A percentile compares a stretch with the other conserved stretches of the same genome.
Evolutionary conservation across 2,113 vertebrate genomes (phyloP).

Genomic region (Gila orcuttii): DNA sequence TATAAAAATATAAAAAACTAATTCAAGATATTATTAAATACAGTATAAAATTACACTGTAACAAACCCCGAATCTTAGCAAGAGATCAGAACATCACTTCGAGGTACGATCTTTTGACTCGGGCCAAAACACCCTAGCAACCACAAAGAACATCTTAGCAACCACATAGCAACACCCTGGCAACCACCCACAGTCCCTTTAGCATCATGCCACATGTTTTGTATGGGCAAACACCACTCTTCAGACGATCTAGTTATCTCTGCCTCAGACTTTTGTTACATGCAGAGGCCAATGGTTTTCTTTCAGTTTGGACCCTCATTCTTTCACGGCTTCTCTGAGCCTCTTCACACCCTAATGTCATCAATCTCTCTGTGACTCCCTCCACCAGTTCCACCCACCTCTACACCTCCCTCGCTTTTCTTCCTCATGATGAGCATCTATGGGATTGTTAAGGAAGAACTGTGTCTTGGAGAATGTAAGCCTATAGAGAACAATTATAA

Average conservation of each 20-base stretch:
- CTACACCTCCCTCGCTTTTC: not conserved
- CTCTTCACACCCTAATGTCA: not conserved
- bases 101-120: too few relatives aligned
- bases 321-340: not conserved
- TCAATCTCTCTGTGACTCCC: not conserved
- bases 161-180: not conserved
- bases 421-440: not conserved
- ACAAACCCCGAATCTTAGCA: too few relatives aligned
- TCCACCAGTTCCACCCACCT: not conserved
- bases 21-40: too few relatives aligned
- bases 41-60: too few relatives aligned
- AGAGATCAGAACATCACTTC: too few relatives aligned
- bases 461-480: not conserved
- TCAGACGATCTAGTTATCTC: not conserved
- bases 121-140: too few relatives aligned
- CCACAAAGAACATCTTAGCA: not conserved
- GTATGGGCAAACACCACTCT: not conserved
- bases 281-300: not conserved
- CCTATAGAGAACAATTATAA: not conserved
- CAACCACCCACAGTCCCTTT: too few relatives aligned
- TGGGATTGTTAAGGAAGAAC: not conserved
- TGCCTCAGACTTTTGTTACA: not conserved
- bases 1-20: too few relatives aligned
- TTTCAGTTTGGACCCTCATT: not conserved
- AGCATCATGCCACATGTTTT: too few relatives aligned